Conservation (phyloP, 2,797 vertebrate species). For the Basileuterus tristriatus region DNA sequence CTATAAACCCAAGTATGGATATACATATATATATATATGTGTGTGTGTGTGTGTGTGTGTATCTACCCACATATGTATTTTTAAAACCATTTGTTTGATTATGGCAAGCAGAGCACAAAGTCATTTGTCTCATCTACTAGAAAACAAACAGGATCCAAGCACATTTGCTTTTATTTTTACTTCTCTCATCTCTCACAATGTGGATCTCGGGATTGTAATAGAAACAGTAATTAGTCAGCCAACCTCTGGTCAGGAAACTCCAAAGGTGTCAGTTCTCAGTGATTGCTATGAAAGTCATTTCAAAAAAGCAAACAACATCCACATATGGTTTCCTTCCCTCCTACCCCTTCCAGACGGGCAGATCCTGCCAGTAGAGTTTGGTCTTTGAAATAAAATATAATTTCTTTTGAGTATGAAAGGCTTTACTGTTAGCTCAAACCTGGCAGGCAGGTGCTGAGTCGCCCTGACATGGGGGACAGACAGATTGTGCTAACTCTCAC, state of each 20-base stretch:
- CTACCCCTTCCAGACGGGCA: not conserved
- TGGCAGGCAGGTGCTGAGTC: not conserved
- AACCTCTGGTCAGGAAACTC: not conserved
- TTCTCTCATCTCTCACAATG: not conserved
- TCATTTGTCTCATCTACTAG: not conserved
- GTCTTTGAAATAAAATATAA: not conserved
- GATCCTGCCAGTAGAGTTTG: not conserved
- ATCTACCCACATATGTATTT: not conserved
- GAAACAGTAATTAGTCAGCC: slow-evolving; percentile 17
- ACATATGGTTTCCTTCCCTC: not conserved
- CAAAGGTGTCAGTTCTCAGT: not conserved
- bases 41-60: too few relatives aligned
- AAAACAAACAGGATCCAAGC: not conserved
- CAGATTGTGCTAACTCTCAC: accelerated
- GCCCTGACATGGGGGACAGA: accelerated
- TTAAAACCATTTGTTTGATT: not conserved
- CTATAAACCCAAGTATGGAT: not conserved
- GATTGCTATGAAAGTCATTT: not conserved
- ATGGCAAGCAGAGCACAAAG: not conserved
- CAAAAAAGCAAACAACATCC: not conserved
- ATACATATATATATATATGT: accelerated
- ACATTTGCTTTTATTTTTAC: not conserved
- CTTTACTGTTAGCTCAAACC: not conserved
- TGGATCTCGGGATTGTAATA: not conserved
- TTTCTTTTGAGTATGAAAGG: not conserved